Conservation (phyloP, 2,797 vertebrate genomes). For the Chelidonichthys spinosus region DNA sequence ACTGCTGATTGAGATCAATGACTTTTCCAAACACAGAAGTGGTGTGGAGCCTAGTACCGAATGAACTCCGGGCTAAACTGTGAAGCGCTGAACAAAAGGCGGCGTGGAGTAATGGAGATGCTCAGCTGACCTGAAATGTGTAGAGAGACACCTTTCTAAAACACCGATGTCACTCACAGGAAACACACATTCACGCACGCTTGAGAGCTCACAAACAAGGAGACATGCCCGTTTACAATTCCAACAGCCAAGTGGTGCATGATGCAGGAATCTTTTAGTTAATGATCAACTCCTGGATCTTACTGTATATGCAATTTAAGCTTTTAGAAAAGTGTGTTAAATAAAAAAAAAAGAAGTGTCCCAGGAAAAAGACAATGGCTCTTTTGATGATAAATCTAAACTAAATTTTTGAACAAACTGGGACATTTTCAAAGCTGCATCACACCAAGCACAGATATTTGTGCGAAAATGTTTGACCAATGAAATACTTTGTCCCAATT, state of each 20-base stretch:
- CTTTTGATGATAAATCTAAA: neutral
- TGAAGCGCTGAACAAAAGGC: conserved; percentile 51
- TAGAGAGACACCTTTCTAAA: conserved; percentile 63
- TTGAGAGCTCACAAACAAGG: conserved; percentile 43
- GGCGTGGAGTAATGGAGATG: conserved; percentile 42
- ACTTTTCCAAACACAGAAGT: conserved; percentile 82
- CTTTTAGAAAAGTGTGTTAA: neutral
- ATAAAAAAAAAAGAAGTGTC: conserved; percentile 7
- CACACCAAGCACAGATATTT: neutral
- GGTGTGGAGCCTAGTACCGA: conserved; percentile 55
- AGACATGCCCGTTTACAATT: conserved; percentile 18
- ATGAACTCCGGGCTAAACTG: conserved; percentile 50
- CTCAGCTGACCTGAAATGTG: conserved; percentile 51
- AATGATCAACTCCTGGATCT: neutral
- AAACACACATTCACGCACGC: conserved; percentile 38
- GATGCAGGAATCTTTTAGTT: conserved; percentile 2
- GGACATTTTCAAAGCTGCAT: neutral
- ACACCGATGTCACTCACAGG: conserved; percentile 68
- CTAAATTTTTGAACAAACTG: conserved; percentile 9
- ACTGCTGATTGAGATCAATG: conserved; percentile 94
- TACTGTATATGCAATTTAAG: neutral
- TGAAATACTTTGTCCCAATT: neutral
- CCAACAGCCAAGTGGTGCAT: conserved; percentile 2
- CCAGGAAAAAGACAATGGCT: neutral
- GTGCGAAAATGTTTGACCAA: neutral